Base-by-base conservation (phyloP, 2,888 invertebrate species). In the Drosophila birchii region DNA sequence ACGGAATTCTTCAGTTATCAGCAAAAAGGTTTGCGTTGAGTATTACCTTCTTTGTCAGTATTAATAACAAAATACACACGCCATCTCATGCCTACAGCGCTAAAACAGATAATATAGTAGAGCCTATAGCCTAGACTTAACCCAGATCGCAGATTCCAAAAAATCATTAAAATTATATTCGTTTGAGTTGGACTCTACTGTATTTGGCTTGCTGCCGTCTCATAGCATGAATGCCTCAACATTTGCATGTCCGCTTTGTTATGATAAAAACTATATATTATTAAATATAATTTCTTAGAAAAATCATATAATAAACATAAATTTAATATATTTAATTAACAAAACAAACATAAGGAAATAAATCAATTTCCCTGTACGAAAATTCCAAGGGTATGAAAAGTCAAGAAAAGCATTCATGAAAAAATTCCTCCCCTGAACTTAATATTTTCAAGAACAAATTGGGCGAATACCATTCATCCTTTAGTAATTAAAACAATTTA, bases 1-100 rank as follows among this genome's bases (percentile, higher is more conserved):
- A 94, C 94, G 93, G 95, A 95, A 90, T 94, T 95, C 92, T 91
- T 90, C 88, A 88, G 89, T 79, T 91, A 92, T 78, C 91, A 91
- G 83, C 85, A 90, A 81, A 90, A 91, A 92, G 92, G 92, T 92
- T 92, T 93, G 93, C 90, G 79, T 80, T 78, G 66, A 60, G 75
- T 78, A 73, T 81, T 77, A 84, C 56, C 83, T 67, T 44, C 29
- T 44, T 68, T 66, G 39, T 72, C 29, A 54, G 38, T 67, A 68
- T 39, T 20, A 62, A 57, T 81, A 83, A 76, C 73, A 68, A 26
- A 26, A 49, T 23, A 62, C 44, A 51, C 41, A 43, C 47, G 73
- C 47, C 26, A 49, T 41, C 56, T 41, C 56, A 23, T 36, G 36
- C 54, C 55, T 69, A 70, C 70, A 70, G 16, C 36, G 16, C 36